Evolutionary conservation across 2,797 vertebrate genomes (phyloP).

Genomic region (Parauchenoglanis punctatus): DNA sequence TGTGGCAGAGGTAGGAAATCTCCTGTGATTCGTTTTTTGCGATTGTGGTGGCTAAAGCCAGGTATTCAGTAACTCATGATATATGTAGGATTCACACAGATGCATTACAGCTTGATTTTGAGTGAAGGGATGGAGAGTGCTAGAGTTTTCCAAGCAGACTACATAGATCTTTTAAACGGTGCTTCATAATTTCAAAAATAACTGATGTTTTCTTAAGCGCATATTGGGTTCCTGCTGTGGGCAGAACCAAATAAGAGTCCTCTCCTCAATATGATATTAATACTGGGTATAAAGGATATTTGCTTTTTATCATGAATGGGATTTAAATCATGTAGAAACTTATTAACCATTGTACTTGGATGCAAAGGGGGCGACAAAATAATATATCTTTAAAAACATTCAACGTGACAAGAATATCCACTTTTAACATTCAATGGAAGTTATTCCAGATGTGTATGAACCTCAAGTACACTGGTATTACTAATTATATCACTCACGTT

Average conservation of each 20-base stretch:
- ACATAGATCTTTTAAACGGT: not conserved
- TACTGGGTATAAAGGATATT: not conserved
- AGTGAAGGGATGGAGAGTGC: too few relatives aligned
- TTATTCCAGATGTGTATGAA: not conserved
- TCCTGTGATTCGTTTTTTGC: not conserved
- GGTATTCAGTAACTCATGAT: conserved; percentile 29
- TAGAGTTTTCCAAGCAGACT: not conserved
- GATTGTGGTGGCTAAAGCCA: not conserved
- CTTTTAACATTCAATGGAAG: not conserved
- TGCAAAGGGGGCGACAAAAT: not conserved
- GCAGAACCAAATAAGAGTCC: not conserved
- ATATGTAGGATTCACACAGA: not conserved
- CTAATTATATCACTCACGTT: not conserved
- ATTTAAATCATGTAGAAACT: not conserved
- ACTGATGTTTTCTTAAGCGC: not conserved
- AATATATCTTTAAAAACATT: not conserved
- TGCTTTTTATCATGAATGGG: not conserved
- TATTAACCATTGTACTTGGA: not conserved
- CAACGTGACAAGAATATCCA: not conserved
- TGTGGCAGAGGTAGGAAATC: conserved; percentile 24
- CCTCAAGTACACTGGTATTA: too few relatives aligned
- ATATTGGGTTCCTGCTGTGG: not conserved
- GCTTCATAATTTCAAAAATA: not conserved
- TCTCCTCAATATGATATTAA: not conserved
- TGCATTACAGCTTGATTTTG: not conserved